Evolutionary conservation across 1,140 invertebrate genomes (phyloP), one percentile per base, ranked within the genome.

Genomic region (Cephus cinctus): DNA sequence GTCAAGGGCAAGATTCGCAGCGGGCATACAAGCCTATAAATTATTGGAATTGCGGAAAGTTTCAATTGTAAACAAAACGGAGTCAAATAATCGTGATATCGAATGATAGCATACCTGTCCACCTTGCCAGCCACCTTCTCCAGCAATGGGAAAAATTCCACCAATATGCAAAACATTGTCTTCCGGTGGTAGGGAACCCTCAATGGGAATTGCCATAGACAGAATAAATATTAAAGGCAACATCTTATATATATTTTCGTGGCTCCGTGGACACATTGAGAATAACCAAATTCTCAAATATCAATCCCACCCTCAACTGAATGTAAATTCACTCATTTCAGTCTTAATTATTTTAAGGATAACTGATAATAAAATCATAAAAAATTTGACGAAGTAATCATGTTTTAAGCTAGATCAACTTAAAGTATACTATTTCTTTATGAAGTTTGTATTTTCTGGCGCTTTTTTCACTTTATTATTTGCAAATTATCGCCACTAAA

Each of bases 131-230:
- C 95, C 94, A 42, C 94, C 95, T 67, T 94, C 88, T 8, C 93
- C 93, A 43, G 82, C 86, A 73, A 98, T 98, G 3, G 96, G 96
- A 78, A 98, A 98, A 57, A 98, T 96, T 15, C 93, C 96, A 36
- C 94, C 97, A 71, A 99, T 97, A 73, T 98, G 93, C 49, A 98
- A 78, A 50, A 90, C 85, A 76, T 89, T 86, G 57, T 81, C 78
- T 56, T 84, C 80, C 18, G 58, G 54, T 36, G 65, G 59, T 31
- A 67, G 57, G 36, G 63, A 66, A 36, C 62, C 57, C 19, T 55
- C 41, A 43, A 59, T 56, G 47, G 45, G 56, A 35, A 52, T 36
- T 40, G 58, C 53, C 23, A 52, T 44, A 14, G 55, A 44, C 14
- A 71, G 27, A 55, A 63, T 15, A 25, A 59, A 20, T 31, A 69